Percentiles rank a stretch among this genome's conserved stretches.
Conservation (phyloP, 2,113 vertebrate species). For the Andinoacara biseriatus region DNA sequence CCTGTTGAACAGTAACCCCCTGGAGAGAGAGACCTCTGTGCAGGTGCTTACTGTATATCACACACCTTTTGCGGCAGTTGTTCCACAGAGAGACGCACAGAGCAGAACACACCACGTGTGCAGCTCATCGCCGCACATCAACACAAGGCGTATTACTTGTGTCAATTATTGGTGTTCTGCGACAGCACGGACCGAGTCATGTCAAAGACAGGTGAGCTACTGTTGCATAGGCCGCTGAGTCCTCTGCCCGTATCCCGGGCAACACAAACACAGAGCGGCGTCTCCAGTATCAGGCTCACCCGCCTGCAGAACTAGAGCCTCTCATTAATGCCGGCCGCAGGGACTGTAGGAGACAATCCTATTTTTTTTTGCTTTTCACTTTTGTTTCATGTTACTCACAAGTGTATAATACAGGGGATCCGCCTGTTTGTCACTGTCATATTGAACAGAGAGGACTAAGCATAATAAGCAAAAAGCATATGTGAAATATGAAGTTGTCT, state of each 20-base stretch:
- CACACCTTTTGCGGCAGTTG: conserved; percentile 43
- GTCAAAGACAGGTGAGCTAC: conserved; percentile 49
- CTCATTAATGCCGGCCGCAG: conserved; percentile 68
- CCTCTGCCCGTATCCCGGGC: conserved; percentile 67
- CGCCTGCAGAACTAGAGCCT: conserved; percentile 54
- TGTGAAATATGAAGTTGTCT: not conserved
- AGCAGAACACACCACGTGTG: conserved; percentile 23
- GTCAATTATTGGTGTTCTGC: not conserved
- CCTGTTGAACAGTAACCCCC: conserved; percentile 41
- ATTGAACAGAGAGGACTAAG: not conserved
- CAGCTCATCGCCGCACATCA: not conserved
- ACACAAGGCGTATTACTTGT: not conserved
- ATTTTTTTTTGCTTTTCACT: conserved; percentile 39
- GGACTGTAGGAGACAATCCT: conserved; percentile 47
- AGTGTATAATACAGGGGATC: conserved; percentile 2
- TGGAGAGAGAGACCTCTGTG: conserved; percentile 46
- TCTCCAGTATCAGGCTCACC: conserved; percentile 76
- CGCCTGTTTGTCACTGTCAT: conserved; percentile 1
- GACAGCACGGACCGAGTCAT: not conserved
- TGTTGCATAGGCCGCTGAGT: conserved; percentile 51
- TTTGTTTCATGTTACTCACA: conserved; percentile 25
- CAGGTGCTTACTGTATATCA: conserved; percentile 46
- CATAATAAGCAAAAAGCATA: not conserved
- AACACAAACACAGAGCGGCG: conserved; percentile 71
- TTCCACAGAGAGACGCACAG: conserved; percentile 43